phyloP scores from a whole-genome alignment of 2,888 invertebrate species.

The Hipparchia semele region DNA sequence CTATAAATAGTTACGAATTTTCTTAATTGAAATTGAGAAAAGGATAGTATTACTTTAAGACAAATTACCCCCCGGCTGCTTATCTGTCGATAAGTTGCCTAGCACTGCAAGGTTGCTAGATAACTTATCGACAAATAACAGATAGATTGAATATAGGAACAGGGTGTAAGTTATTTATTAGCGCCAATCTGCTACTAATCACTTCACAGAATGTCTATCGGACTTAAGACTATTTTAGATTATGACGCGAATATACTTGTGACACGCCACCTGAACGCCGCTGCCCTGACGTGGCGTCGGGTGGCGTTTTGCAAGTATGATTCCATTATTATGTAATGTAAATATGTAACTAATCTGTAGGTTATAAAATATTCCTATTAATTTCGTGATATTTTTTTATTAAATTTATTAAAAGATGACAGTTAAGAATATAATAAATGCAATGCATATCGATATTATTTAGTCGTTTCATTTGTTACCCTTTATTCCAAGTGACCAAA shows the following conservation, averaged over 20 bases:
- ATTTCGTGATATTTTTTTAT: conserved; percentile 26
- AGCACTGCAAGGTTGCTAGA: too few relatives aligned
- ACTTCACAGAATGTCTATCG: too few relatives aligned
- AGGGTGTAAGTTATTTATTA: too few relatives aligned
- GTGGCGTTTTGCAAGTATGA: not conserved
- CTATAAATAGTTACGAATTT: too few relatives aligned
- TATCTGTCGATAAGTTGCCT: too few relatives aligned
- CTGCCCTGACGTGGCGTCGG: not conserved
- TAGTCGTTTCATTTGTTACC: not conserved
- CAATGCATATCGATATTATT: conserved; percentile 4
- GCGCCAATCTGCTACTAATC: too few relatives aligned
- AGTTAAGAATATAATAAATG: conserved; percentile 19
- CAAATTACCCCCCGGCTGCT: too few relatives aligned
- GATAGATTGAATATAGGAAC: too few relatives aligned
- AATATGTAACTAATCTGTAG: conserved; percentile 23
- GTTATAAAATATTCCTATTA: conserved; percentile 5
- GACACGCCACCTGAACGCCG: not conserved
- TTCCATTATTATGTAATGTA: conserved; percentile 12
- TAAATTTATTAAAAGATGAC: conserved; percentile 12
- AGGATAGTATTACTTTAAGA: too few relatives aligned
- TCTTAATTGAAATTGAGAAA: too few relatives aligned
- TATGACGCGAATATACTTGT: not conserved
- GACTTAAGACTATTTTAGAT: not conserved
- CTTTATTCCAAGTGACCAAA: not conserved
- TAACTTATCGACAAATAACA: too few relatives aligned